These are phyloP conservation scores for Eclectus roratus DNA, from an alignment of 2,113 vertebrate genomes.

Conservation along the genomic window DNA sequence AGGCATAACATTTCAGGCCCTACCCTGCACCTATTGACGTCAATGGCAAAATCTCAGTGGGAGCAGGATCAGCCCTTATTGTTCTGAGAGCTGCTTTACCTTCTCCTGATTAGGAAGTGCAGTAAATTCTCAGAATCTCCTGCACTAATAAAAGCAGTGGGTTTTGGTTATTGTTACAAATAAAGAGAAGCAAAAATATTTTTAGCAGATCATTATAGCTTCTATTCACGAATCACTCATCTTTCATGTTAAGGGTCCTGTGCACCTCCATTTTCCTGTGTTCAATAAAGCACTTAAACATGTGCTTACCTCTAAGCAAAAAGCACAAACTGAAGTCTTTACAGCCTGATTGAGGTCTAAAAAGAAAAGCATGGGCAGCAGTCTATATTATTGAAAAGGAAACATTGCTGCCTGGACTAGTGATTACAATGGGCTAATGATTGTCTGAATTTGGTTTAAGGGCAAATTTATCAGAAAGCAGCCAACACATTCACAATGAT, in stretches of 20 bases:
- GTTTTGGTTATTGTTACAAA: slow-evolving; percentile 9
- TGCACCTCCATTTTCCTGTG: neutral
- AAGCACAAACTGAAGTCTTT: neutral
- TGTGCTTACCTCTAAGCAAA: neutral
- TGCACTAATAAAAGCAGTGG: neutral
- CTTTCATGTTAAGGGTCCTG: neutral
- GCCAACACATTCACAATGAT: neutral
- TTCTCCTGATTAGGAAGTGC: slow-evolving; percentile 35
- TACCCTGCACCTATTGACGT: slow-evolving; percentile 13
- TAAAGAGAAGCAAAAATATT: slow-evolving; percentile 32
- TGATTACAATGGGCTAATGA: neutral
- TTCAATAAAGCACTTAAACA: neutral
- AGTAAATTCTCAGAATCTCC: slow-evolving; percentile 28
- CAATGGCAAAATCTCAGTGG: slow-evolving; percentile 34
- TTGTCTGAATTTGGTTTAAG: neutral
- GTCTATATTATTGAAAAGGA: neutral
- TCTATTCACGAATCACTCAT: neutral
- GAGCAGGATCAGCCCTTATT: slow-evolving; percentile 30
- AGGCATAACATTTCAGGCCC: slow-evolving; percentile 31
- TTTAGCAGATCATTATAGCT: slow-evolving; percentile 1
- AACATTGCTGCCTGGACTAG: neutral
- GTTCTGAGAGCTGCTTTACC: slow-evolving; percentile 46
- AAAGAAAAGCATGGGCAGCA: neutral
- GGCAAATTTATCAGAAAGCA: neutral
- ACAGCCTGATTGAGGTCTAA: neutral